These are phyloP conservation scores for Pyrrhia umbra DNA, from an alignment of 2,888 invertebrate species.

Conservation along the genomic window DNA sequence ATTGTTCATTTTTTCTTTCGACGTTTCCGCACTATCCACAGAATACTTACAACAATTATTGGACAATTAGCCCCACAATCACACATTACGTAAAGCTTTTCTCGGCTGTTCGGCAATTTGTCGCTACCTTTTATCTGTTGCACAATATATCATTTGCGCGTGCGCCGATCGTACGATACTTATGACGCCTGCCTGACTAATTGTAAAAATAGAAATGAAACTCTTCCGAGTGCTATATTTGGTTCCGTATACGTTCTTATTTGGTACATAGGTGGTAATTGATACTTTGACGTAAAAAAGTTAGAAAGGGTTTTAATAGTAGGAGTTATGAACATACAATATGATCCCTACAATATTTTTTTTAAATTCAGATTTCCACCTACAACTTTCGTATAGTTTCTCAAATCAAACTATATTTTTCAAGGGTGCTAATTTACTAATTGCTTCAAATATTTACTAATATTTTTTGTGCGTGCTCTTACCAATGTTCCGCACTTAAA, in stretches of 20 bases:
- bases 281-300: not conserved
- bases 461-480: slow-evolving; percentile 10
- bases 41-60: slow-evolving; percentile 17
- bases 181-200: slow-evolving; percentile 71
- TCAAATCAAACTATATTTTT: not conserved
- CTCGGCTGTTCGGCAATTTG: slow-evolving; percentile 59
- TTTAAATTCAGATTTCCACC: too few species aligned
- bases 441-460: slow-evolving; percentile 33
- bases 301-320: not conserved
- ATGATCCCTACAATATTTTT: not conserved
- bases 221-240: slow-evolving; percentile 25
- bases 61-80: slow-evolving; percentile 52
- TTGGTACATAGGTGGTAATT: not conserved
- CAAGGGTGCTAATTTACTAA: slow-evolving; percentile 14
- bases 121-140: slow-evolving; percentile 72
- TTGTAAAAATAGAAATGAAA: slow-evolving; percentile 66
- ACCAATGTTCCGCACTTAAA: slow-evolving; percentile 28
- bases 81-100: slow-evolving; percentile 65
- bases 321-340: not conserved
- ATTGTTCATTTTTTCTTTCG: not conserved
- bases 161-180: slow-evolving; percentile 68
- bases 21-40: slow-evolving; percentile 10
- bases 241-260: slow-evolving; percentile 20
- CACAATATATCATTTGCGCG: slow-evolving; percentile 79
- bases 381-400: not conserved